Evolutionary conservation across 2,888 invertebrate species (phyloP).

Genomic region (Rutpela maculata): DNA sequence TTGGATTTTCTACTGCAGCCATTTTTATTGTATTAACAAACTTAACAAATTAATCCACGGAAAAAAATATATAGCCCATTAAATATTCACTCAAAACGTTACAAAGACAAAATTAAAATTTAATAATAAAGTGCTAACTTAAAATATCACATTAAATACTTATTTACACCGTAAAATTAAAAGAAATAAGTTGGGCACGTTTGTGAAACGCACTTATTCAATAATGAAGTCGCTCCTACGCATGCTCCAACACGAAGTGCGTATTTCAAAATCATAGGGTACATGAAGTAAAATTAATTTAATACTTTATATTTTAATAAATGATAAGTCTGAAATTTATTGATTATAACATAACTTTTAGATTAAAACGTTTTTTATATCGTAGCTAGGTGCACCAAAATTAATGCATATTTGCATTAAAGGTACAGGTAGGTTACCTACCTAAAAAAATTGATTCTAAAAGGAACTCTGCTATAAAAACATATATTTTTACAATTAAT

Average conservation of each 20-base stretch:
- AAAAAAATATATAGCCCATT: neutral
- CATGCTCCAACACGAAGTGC: conserved; percentile 7
- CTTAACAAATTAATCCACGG: conserved; percentile 17
- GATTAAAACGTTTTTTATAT: too few species aligned
- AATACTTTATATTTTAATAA: too few species aligned
- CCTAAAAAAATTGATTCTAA: too few species aligned
- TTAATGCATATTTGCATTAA: too few species aligned
- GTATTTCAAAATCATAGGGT: conserved; percentile 12
- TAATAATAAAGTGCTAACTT: neutral
- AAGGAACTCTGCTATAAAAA: too few species aligned
- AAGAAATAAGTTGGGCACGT: conserved; percentile 17
- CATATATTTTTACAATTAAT: too few species aligned
- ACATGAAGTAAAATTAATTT: neutral
- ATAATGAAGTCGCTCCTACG: neutral
- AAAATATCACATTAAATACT: conserved; percentile 14
- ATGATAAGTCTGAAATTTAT: too few species aligned
- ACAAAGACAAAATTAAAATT: neutral
- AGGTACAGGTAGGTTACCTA: too few species aligned
- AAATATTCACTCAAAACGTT: neutral
- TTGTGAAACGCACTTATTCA: conserved; percentile 33
- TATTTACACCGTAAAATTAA: conserved; percentile 9
- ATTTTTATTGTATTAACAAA: conserved; percentile 31
- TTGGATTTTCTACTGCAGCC: conserved; percentile 54
- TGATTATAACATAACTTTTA: too few species aligned
- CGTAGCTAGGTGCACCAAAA: too few species aligned